phyloP scores from a whole-genome alignment of 2,797 vertebrate species.

The Trematomus bernacchii region DNA sequence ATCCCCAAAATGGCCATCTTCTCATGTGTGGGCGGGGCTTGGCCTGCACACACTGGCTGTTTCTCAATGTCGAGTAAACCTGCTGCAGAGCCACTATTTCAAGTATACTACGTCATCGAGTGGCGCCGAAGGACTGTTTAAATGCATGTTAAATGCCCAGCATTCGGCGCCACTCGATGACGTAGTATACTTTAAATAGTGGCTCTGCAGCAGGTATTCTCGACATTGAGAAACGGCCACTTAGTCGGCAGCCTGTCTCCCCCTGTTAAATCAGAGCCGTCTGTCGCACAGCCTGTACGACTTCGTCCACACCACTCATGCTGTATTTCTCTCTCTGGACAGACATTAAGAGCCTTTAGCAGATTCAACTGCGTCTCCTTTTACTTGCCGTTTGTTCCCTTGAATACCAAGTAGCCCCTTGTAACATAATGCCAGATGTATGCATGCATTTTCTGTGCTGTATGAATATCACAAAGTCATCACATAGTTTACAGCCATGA shows the following conservation, averaged over 20 bases:
- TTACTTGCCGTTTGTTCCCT: not conserved
- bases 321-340: constrained; percentile 20
- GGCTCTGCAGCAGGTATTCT: constrained; percentile 58
- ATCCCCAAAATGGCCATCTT: constrained; percentile 56
- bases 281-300: constrained; percentile 39
- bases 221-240: no score
- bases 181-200: not conserved
- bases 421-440: not conserved
- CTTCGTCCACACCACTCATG: constrained; percentile 16
- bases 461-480: not conserved
- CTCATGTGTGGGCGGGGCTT: constrained; percentile 40
- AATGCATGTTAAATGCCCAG: no score
- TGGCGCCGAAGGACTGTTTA: no score
- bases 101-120: no score
- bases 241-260: constrained; percentile 46
- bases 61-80: no score
- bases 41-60: constrained; percentile 35
- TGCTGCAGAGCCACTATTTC: no score
- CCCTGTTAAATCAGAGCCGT: constrained; percentile 64
- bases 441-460: not conserved
- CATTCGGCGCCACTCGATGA: no score
- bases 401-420: constrained; percentile 20
- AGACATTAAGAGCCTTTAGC: not conserved
- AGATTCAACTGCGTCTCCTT: constrained; percentile 28
- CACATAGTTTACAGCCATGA: not conserved